Base-by-base conservation (phyloP, 2,888 invertebrate species). In the Amblyteles armatorius region DNA sequence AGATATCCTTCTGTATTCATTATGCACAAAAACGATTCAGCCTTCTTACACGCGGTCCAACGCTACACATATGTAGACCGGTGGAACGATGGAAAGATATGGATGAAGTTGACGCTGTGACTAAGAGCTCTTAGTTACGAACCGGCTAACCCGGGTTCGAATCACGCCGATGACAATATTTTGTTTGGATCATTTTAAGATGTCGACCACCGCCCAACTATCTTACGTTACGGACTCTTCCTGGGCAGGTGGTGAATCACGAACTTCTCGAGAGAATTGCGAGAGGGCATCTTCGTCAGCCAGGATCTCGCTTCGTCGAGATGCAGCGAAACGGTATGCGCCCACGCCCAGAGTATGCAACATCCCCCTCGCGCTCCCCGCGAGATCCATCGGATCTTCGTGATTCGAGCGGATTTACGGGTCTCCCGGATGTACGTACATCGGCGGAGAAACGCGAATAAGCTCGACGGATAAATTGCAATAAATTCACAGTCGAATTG, bases 171-270 rank as follows among this genome's bases (percentile, higher is more conserved):
- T 11, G 11, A 40, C 40, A 40, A 40, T 40, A 9, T 40, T 40
- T 40, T 40, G 1, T 2, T 40, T 11, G 3, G 2, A 40, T 40
- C 40, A 40, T 11, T 40, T 11, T 11, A 0, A 2, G 40, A 40
- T 11, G 5, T 36, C 36, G 36, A 36, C 36, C 36, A 36, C 36
- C 9, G 36, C 36, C 36, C 6, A 36, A 36, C 36, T 36, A 36
- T 11, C 11, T 40, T 40, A 63, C 63, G 74, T 48, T 36, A 57
- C 69, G 52, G 50, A 78, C 60, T 74, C 69, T 84, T 84, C 81
- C 78, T 78, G 84, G 69, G 78, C 81, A 84, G 84, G 84, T 84
- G 82, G 82, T 82, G 82, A 84, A 82, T 84, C 69, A 69, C 65
- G 65, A 40, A 67, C 72, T 80, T 19, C 50, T 44, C 44, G 84